A percentile compares a stretch with the other conserved stretches of the same genome.
phyloP scores from a whole-genome alignment of 2,113 vertebrate genomes.

The Alligator sinensis region DNA sequence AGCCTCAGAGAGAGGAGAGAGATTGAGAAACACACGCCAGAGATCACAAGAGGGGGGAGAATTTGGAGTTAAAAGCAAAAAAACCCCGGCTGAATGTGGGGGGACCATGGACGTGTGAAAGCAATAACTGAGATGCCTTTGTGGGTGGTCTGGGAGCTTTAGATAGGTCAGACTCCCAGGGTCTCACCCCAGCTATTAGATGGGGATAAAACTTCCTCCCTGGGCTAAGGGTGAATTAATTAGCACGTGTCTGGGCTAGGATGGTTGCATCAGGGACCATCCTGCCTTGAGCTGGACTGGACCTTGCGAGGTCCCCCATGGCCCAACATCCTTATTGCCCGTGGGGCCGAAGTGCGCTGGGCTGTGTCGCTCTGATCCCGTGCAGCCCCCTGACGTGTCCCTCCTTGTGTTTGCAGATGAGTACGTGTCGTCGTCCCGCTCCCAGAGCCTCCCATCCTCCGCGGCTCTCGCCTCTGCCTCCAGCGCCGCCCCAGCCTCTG shows the following conservation, averaged over 20 bases:
- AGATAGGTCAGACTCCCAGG: too few relatives aligned
- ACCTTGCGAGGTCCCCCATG: too few relatives aligned
- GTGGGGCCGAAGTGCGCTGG: too few relatives aligned
- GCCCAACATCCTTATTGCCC: too few relatives aligned
- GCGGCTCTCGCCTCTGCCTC: constrained; percentile 1
- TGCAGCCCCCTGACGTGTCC: not conserved
- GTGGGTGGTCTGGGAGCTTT: too few relatives aligned
- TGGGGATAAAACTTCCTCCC: not conserved
- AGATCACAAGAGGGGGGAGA: not conserved
- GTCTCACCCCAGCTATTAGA: not conserved
- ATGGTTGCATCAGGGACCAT: too few relatives aligned
- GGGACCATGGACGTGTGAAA: not conserved
- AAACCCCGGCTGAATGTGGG: not conserved
- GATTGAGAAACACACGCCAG: not conserved
- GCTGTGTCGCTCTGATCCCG: not conserved
- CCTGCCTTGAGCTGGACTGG: too few relatives aligned
- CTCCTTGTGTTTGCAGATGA: constrained; percentile 82
- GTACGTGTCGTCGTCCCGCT: constrained; percentile 85
- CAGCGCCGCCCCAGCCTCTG: not conserved
- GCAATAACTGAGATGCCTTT: not conserved
- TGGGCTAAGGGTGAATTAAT: not conserved
- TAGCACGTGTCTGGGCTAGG: not conserved
- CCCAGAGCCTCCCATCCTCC: constrained; percentile 73
- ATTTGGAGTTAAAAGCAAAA: not conserved
- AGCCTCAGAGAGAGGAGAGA: not conserved